These are phyloP conservation scores for Agrotis clavis DNA, from an alignment of 2,888 invertebrate genomes.

Conservation along the genomic window DNA sequence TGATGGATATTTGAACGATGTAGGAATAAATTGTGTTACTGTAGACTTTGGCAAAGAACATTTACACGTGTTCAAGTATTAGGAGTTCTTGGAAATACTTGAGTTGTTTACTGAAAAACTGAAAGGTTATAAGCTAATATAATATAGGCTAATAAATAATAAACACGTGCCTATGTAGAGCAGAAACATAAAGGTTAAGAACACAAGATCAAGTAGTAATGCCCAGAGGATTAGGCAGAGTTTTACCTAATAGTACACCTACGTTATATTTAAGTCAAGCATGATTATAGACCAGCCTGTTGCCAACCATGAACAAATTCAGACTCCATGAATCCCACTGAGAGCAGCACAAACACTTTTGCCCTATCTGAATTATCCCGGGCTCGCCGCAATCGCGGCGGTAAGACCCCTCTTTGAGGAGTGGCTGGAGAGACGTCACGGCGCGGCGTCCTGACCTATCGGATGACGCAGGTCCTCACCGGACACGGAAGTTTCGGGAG, in stretches of 20 bases:
- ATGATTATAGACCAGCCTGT: too few relatives aligned
- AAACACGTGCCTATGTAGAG: background rate
- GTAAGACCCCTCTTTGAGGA: too few relatives aligned
- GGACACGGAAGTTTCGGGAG: too few relatives aligned
- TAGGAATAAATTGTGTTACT: conserved; percentile 14
- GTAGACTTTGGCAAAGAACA: background rate
- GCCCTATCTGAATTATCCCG: too few relatives aligned
- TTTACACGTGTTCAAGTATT: background rate
- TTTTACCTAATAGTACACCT: background rate
- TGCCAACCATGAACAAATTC: background rate
- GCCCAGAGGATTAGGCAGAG: background rate
- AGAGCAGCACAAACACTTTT: background rate
- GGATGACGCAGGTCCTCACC: too few relatives aligned
- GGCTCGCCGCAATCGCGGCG: too few relatives aligned
- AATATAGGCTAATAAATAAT: background rate
- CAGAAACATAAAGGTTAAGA: background rate
- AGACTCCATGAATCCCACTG: background rate
- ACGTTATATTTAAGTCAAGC: background rate
- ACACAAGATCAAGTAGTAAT: background rate
- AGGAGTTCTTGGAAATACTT: background rate
- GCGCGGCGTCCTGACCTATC: too few relatives aligned
- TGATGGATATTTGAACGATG: conserved; percentile 24
- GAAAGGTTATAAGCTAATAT: too few relatives aligned
- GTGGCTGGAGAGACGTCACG: too few relatives aligned
- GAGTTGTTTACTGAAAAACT: background rate